Percentiles rank a stretch among this genome's conserved stretches.
These are phyloP conservation scores for Chymomyza caudatula DNA, from an alignment of 2,888 invertebrate genomes.

Conservation along the genomic window DNA sequence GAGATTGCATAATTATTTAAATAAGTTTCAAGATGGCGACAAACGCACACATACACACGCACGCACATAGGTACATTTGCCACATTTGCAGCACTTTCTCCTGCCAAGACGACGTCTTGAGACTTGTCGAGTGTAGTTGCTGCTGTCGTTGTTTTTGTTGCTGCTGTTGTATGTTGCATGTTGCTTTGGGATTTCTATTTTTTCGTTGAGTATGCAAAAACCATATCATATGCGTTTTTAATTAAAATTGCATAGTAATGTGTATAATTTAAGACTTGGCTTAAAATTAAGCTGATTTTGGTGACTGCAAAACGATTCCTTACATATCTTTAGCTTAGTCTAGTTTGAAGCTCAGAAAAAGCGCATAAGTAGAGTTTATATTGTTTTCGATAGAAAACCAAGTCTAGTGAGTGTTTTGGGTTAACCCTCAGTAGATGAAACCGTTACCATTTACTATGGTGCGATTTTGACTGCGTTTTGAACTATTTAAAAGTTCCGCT, in stretches of 20 bases:
- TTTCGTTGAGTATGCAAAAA: slow-evolving; percentile 7
- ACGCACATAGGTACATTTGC: background rate
- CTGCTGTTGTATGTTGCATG: background rate
- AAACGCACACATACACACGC: background rate
- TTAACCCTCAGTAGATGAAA: no score
- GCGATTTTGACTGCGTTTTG: no score
- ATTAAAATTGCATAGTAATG: slow-evolving; percentile 25
- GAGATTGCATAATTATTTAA: slow-evolving; percentile 64
- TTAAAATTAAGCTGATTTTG: no score
- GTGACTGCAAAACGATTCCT: no score
- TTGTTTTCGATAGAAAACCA: no score
- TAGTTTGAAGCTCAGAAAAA: no score
- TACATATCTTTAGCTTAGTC: no score
- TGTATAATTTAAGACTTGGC: background rate
- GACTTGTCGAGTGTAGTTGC: slow-evolving; percentile 55
- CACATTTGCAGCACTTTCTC: background rate
- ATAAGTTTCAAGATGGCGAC: slow-evolving; percentile 28
- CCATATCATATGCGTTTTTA: slow-evolving; percentile 23
- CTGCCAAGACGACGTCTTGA: slow-evolving; percentile 44
- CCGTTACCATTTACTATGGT: no score
- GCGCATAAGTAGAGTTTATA: no score
- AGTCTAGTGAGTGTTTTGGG: no score
- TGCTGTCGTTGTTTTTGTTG: slow-evolving; percentile 4
- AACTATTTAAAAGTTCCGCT: no score
- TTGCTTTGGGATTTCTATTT: background rate